phyloP scores from a whole-genome alignment of 92 coral and sea anemone species.

The Zoanthus sociatus region DNA sequence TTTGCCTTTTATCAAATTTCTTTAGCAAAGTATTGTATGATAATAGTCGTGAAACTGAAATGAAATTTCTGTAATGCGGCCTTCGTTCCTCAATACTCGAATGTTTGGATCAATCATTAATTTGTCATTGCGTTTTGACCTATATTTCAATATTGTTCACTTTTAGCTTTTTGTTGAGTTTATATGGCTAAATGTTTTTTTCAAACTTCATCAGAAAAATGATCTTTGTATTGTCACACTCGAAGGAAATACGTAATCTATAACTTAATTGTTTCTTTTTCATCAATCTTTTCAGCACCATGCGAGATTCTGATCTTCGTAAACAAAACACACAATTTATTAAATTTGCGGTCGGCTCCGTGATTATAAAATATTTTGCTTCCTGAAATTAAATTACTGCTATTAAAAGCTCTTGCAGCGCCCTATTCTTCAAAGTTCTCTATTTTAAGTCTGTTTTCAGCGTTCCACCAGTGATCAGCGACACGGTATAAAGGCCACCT shows the following conservation, averaged over 20 bases:
- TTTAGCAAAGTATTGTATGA: too few relatives aligned
- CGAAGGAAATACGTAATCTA: neutral
- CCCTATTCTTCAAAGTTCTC: neutral
- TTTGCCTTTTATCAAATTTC: too few relatives aligned
- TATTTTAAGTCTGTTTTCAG: neutral
- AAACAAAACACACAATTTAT: neutral
- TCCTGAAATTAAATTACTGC: neutral
- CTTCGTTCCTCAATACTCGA: too few relatives aligned
- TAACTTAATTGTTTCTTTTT: constrained; percentile 8
- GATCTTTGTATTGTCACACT: too few relatives aligned
- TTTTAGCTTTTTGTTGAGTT: too few relatives aligned
- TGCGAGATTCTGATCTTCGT: constrained; percentile 17
- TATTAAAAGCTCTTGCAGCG: constrained; percentile 25
- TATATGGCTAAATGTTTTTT: too few relatives aligned
- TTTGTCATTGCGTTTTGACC: too few relatives aligned
- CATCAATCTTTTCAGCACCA: constrained; percentile 25
- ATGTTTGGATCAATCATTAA: too few relatives aligned
- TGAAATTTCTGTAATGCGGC: too few relatives aligned
- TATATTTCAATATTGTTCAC: too few relatives aligned
- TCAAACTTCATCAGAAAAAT: too few relatives aligned
- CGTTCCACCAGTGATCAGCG: neutral
- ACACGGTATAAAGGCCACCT: neutral
- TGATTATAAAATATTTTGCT: neutral
- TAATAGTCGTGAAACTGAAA: too few relatives aligned
- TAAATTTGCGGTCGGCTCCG: constrained; percentile 6